Evolutionary conservation across 2,113 vertebrate genomes (phyloP).

Genomic region (Sus scrofa): DNA sequence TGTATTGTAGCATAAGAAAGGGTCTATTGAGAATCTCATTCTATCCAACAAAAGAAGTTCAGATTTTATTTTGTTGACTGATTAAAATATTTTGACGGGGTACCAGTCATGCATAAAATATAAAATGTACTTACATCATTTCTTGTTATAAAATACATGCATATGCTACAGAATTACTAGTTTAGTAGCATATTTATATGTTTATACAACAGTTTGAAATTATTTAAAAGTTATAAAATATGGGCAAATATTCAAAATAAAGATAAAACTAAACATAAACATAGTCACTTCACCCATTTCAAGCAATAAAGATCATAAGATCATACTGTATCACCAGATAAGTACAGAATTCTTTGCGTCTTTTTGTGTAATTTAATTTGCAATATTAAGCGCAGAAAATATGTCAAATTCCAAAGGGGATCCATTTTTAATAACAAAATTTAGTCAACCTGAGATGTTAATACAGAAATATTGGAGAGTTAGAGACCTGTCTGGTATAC

Average conservation of each 20-base stretch:
- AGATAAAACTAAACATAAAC: background rate
- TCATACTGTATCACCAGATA: background rate
- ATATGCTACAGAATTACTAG: background rate
- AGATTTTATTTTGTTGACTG: background rate
- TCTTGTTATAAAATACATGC: background rate
- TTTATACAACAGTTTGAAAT: background rate
- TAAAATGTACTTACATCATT: background rate
- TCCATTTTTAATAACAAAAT: background rate
- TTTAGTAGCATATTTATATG: background rate
- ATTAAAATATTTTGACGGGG: background rate
- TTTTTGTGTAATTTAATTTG: background rate
- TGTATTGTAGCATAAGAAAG: too few species aligned
- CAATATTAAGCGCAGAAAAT: background rate
- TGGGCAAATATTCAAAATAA: background rate
- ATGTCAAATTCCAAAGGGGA: background rate
- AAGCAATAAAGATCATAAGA: background rate
- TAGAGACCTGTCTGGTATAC: background rate
- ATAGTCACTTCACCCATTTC: background rate
- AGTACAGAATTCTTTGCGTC: background rate
- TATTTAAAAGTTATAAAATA: background rate
- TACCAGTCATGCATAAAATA: too few species aligned
- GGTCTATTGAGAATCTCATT: background rate
- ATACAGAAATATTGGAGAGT: background rate
- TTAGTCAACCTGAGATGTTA: background rate
- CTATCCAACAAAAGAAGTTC: background rate